phyloP scores from a whole-genome alignment of 2,888 invertebrate species.

The Orthosia gracilis region DNA sequence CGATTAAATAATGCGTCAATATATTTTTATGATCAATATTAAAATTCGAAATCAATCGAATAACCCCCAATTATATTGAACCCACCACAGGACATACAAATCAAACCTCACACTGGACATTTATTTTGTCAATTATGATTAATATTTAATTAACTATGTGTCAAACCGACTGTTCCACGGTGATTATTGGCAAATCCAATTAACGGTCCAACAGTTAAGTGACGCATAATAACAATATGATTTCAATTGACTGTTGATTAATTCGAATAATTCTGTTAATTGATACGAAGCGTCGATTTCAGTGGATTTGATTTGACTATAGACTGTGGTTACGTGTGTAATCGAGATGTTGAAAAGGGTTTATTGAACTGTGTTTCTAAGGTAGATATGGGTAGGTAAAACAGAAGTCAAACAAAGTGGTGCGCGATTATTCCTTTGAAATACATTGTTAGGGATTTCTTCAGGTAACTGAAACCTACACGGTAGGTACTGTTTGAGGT shows the following conservation, averaged over 20 bases:
- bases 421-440: too few species aligned
- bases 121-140: constrained; percentile 47
- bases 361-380: neutral
- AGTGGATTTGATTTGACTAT: constrained; percentile 10
- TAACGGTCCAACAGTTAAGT: constrained; percentile 61
- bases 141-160: constrained; percentile 54
- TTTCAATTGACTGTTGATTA: constrained; percentile 60
- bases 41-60: constrained; percentile 7
- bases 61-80: constrained; percentile 9
- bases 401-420: neutral
- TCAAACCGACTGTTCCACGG: constrained; percentile 34
- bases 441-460: too few species aligned
- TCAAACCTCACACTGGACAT: neutral
- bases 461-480: too few species aligned
- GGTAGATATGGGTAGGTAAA: neutral
- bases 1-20: too few species aligned
- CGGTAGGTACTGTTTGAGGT: too few species aligned
- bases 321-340: neutral
- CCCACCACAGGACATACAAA: constrained; percentile 7
- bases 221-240: constrained; percentile 63
- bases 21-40: neutral
- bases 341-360: neutral
- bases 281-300: constrained; percentile 34
- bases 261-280: constrained; percentile 59
- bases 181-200: constrained; percentile 72